Conservation (phyloP, 1,140 invertebrate species). For the Aphaenogaster ashmeadi region DNA sequence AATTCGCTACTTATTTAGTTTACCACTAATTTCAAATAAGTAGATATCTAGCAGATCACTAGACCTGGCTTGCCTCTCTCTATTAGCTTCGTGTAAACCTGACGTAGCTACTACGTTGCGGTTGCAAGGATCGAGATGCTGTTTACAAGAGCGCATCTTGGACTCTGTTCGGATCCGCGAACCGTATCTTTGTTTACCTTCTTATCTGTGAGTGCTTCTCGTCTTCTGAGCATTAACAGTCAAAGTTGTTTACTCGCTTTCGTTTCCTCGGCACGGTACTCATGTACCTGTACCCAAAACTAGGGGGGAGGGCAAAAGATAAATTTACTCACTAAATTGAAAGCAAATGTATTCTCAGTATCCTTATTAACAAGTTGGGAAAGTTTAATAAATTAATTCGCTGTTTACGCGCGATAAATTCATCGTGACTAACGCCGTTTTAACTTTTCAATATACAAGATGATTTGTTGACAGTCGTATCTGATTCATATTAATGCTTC, state of each 20-base stretch:
- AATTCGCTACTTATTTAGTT: not conserved
- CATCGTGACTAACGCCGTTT: not conserved
- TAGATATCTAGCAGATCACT: conserved; percentile 19
- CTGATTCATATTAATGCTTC: not conserved
- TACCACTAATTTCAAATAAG: conserved; percentile 19
- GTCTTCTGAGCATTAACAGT: conserved; percentile 49
- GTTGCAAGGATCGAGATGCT: conserved; percentile 39
- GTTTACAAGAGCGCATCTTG: conserved; percentile 49
- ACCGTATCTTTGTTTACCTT: conserved; percentile 48
- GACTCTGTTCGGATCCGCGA: conserved; percentile 23
- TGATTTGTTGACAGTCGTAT: not conserved
- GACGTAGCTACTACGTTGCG: conserved; percentile 31
- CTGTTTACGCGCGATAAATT: not conserved
- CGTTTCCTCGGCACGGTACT: conserved; percentile 8
- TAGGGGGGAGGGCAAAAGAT: not conserved
- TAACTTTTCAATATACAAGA: not conserved
- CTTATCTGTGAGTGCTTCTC: conserved; percentile 44
- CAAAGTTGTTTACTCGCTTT: conserved; percentile 49
- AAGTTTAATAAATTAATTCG: conserved; percentile 32
- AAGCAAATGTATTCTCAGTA: conserved; percentile 12
- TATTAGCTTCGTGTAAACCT: conserved; percentile 16
- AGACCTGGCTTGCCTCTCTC: not conserved
- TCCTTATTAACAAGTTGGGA: conserved; percentile 7
- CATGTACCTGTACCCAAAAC: not conserved
- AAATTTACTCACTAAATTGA: not conserved